These are phyloP conservation scores for Poeciliopsis presidionis DNA, from an alignment of 2,797 vertebrate species.

Conservation along the genomic window DNA sequence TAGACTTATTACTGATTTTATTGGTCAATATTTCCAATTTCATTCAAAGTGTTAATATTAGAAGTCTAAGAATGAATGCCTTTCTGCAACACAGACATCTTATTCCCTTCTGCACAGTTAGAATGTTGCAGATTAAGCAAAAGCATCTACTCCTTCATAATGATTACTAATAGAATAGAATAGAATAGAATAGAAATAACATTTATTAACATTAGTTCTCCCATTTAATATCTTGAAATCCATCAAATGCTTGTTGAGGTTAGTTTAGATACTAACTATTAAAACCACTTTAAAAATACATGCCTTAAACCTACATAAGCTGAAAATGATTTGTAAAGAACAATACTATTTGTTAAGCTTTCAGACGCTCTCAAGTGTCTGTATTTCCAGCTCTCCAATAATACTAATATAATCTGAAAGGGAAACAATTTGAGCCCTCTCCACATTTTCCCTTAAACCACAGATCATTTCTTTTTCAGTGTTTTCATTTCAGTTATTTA, in stretches of 20 bases:
- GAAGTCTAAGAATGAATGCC: not conserved
- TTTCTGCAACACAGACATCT: not conserved
- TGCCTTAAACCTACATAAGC: not conserved
- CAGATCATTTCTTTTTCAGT: slow-evolving; percentile 56
- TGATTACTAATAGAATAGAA: not conserved
- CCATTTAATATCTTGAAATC: not conserved
- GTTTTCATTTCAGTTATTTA: slow-evolving; percentile 72
- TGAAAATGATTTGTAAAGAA: not conserved
- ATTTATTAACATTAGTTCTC: not conserved
- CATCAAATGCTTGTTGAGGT: not conserved
- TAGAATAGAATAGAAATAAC: not conserved
- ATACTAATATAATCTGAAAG: slow-evolving; percentile 58
- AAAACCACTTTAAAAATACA: not conserved
- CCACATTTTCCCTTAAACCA: slow-evolving; percentile 56
- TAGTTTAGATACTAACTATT: not conserved
- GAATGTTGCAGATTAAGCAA: not conserved
- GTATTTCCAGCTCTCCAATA: slow-evolving; percentile 37
- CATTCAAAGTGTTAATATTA: not conserved
- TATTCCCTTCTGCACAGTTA: not conserved
- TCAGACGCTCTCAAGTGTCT: not conserved
- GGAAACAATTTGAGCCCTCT: slow-evolving; percentile 52
- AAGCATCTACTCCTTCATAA: not conserved
- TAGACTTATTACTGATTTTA: not conserved
- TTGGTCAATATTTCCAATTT: not conserved
- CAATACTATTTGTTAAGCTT: not conserved